These are phyloP conservation scores for Spodoptera picta DNA, from an alignment of 2,888 invertebrate species.

Conservation along the genomic window DNA sequence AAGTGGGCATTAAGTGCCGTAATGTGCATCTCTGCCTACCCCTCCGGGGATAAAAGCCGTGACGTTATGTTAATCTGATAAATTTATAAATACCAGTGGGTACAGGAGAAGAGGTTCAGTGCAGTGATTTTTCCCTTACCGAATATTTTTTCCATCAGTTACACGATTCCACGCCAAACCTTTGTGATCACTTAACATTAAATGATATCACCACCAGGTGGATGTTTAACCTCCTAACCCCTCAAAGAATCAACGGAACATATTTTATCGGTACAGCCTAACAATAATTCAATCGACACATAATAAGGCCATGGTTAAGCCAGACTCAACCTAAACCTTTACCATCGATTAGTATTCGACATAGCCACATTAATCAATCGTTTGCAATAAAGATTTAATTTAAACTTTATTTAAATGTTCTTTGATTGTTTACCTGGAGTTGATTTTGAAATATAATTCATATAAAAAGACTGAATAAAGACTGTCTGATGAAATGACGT, in stretches of 20 bases:
- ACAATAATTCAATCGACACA: conserved; percentile 65
- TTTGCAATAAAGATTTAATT: conserved; percentile 21
- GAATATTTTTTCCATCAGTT: too few relatives aligned
- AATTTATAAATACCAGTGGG: too few relatives aligned
- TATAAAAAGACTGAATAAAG: too few relatives aligned
- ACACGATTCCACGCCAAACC: conserved; percentile 20
- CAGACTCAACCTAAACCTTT: conserved; percentile 73
- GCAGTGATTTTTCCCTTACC: too few relatives aligned
- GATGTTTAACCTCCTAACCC: conserved; percentile 34
- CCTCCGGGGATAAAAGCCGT: too few relatives aligned
- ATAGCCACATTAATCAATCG: conserved; percentile 68
- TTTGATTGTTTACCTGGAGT: conserved; percentile 13
- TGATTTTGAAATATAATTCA: too few relatives aligned
- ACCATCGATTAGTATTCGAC: conserved; percentile 57
- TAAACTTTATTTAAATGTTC: conserved; percentile 29
- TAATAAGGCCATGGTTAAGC: conserved; percentile 72
- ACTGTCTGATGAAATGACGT: too few relatives aligned
- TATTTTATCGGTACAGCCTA: conserved; percentile 52
- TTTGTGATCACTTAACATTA: conserved; percentile 12
- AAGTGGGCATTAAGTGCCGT: too few relatives aligned
- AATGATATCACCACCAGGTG: conserved; percentile 41
- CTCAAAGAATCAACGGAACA: conserved; percentile 44
- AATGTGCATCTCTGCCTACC: too few relatives aligned
- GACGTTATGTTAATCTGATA: too few relatives aligned
- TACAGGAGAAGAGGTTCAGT: too few relatives aligned